Evolutionary conservation across 2,113 vertebrate genomes (phyloP).

Genomic region (Uria aalge): DNA sequence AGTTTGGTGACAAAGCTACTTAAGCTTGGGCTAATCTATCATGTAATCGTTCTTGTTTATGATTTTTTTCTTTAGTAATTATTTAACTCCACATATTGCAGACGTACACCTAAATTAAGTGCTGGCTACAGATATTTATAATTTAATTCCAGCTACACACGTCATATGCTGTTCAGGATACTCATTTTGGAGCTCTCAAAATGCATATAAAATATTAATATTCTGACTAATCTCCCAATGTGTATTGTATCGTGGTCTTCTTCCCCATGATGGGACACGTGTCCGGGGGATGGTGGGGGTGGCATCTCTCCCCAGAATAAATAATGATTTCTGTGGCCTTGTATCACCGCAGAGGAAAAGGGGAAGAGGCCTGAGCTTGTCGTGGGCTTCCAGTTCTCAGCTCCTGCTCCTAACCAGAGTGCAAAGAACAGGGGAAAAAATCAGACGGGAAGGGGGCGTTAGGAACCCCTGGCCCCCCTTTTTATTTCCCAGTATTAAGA

Average conservation of each 20-base stretch:
- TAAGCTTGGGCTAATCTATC: not conserved
- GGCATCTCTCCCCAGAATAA: not conserved
- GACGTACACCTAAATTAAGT: not conserved
- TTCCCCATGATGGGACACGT: no score
- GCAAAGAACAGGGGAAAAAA: not conserved
- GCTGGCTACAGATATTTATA: not conserved
- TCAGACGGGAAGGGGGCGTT: no score
- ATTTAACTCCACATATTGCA: not conserved
- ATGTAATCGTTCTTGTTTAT: not conserved
- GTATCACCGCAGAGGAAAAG: no score
- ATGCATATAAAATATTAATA: not conserved
- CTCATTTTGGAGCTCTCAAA: not conserved
- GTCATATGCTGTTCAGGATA: rapidly evolving
- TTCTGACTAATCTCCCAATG: not conserved
- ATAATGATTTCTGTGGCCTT: no score
- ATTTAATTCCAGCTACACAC: not conserved
- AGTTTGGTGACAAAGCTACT: not conserved
- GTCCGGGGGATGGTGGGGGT: not conserved
- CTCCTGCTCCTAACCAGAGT: not conserved
- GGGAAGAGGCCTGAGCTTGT: not conserved
- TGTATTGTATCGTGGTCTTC: no score
- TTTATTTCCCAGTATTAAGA: not conserved
- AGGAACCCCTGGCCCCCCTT: not conserved
- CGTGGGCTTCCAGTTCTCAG: not conserved
- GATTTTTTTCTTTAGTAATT: not conserved